Base-by-base conservation (phyloP, 2,888 invertebrate genomes). In the Neria commutata region DNA sequence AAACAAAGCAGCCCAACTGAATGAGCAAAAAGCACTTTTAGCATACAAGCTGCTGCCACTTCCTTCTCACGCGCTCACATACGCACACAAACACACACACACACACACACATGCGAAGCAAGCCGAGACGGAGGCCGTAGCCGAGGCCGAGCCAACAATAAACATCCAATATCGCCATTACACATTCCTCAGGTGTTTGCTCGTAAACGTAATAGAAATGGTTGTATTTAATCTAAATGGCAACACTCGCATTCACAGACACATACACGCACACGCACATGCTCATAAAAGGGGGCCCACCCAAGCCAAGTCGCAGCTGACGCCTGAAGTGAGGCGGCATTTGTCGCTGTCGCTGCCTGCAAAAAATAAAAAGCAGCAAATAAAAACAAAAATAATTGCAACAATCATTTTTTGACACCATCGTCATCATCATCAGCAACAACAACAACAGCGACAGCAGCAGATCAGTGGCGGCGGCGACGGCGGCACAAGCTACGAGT, bases 181-280 rank as follows among this genome's bases (percentile, higher is more conserved):
- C n/a, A n/a, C 51, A 52, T 52, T 52, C 52, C 42, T 45, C 54
- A 46, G 46, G 54, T 54, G 54, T 54, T 40, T 52, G 42, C 25
- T 51, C 34, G 21, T 51, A 23, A 25, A 26, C 10, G 29, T 23
- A 34, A 25, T 42, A 52, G 37, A 23, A 40, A 42, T 40, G 52
- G 14, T 42, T 8, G 42, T 37, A 71, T 71, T 73, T 73, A 71
- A 71, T 71, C 73, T 74, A 71, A 71, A 71, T 71, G 72, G 74
- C 68, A 57, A 58, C 65, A 71, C 74, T 74, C 71, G 73, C 71
- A n/a, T 37, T 37, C 37, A 74, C 71, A 37, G 34, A n/a, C 72
- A 70, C n/a, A n/a, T n/a, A n/a, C n/a, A n/a, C n/a, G n/a, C n/a
- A n/a, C n/a, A n/a, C n/a, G n/a, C n/a, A n/a, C n/a, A 37, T 14